Evolutionary conservation across 2,888 invertebrate genomes (phyloP).

Genomic region (Conops quadrifasciatus): DNA sequence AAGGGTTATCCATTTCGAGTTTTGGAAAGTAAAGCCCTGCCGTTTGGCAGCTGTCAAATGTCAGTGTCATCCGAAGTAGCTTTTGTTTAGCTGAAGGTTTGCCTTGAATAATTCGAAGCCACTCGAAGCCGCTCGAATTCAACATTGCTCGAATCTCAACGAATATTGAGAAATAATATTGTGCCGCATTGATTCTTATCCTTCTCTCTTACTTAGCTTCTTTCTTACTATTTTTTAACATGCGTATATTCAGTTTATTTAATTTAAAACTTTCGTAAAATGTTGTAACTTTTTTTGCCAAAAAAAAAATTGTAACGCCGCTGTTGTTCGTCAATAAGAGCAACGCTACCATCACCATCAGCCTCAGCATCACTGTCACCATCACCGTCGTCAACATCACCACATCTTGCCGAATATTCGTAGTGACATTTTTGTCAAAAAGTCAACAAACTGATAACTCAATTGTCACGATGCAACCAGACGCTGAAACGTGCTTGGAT

Average conservation of each 20-base stretch:
- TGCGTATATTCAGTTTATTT: neutral
- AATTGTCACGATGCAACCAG: slow-evolving; percentile 50
- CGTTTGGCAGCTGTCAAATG: no score
- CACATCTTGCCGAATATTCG: slow-evolving; percentile 34
- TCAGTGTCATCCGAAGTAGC: no score
- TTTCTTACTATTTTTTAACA: no score
- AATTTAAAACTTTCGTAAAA: neutral
- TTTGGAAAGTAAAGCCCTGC: no score
- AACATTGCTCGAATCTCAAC: no score
- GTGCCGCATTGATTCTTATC: no score
- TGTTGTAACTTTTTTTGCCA: neutral
- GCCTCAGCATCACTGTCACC: neutral
- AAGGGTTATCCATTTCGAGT: no score
- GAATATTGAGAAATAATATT: no score
- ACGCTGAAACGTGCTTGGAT: slow-evolving; percentile 50
- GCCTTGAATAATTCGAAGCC: no score
- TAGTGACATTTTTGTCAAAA: slow-evolving; percentile 44
- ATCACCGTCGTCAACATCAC: neutral
- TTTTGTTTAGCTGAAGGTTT: no score
- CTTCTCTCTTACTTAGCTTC: no score
- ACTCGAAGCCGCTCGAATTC: no score
- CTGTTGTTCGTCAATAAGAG: neutral
- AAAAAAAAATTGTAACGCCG: neutral
- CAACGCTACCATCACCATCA: neutral
- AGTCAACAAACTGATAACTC: slow-evolving; percentile 62